Base-by-base conservation (phyloP, 2,888 invertebrate species). In the Tridacna gigas region DNA sequence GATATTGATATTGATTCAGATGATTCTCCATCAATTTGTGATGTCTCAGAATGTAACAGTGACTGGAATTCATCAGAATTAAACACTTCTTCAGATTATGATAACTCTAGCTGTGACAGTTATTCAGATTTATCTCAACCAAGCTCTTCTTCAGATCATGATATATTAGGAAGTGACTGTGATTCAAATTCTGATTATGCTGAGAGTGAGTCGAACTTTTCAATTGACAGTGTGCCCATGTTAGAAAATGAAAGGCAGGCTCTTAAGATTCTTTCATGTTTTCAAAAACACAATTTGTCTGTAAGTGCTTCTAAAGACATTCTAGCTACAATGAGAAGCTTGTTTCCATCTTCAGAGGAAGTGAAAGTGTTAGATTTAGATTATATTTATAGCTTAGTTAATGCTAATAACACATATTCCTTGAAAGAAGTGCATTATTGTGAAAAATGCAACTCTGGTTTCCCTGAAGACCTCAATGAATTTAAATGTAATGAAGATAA, bases 401-500 rank as follows among this genome's bases (percentile, higher is more conserved):
- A n/a, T n/a, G n/a, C n/a, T n/a, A n/a, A n/a, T n/a, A n/a, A n/a
- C n/a, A 65, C 22, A 25, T 28, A 65, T 67, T 51, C 67, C 7
- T 25, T 76, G 61, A 60, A 80, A 20, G 75, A 74, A 65, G 37
- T 78, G 9, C 78, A 78, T 28, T 69, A 74, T 51, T 79, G 79
- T 51, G 51, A 28, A 51, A 18, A 63, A 0, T 79, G 79, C 51
- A 74, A 67, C 3, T 4, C 37, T 37, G 51, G 26, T 9, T 79
- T 79, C 56, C 74, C 79, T 74, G 79, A 79, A 73, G 60, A 79
- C 47, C 73, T 26, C 28, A 47, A 79, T 79, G 73, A 73, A n/a
- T 79, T 73, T 47, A 73, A 63, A 26, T 79, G 79, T 79, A 28
- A 28, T 28, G n/a, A 20, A 45, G 25, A 47, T 25, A 73, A 79